These are phyloP conservation scores for Scalopus aquaticus DNA, from an alignment of 2,113 vertebrate species.

Conservation along the genomic window DNA sequence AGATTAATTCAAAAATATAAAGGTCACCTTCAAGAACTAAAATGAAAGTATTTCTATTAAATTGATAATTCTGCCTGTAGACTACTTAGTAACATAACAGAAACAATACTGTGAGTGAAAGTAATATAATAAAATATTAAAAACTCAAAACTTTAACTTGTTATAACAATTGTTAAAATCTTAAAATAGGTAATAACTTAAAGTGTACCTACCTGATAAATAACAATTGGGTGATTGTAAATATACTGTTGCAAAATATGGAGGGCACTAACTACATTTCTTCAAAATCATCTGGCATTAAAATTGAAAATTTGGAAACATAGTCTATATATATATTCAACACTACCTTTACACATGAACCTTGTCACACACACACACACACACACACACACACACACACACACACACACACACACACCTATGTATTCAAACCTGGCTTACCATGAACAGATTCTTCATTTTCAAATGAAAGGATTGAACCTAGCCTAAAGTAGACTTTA, in stretches of 20 bases:
- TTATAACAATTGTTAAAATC: neutral
- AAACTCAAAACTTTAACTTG: neutral
- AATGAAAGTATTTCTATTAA: neutral
- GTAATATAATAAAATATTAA: neutral
- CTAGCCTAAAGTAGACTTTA: neutral
- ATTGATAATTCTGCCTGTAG: neutral
- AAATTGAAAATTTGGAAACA: neutral
- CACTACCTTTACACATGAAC: neutral
- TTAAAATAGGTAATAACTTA: neutral
- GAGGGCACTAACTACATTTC: neutral
- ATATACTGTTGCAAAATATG: neutral
- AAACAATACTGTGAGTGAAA: neutral
- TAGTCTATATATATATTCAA: neutral
- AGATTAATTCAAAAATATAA: neutral
- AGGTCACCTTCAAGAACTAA: neutral
- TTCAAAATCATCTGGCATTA: neutral
- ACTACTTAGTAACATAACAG: neutral
- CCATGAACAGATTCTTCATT: neutral
- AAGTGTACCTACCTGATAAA: neutral
- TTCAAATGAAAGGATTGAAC: conserved; percentile 17
- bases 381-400: neutral
- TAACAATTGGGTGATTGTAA: neutral
- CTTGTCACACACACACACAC: neutral
- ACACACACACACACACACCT: neutral
- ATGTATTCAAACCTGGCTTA: neutral